Percentiles rank a stretch among this genome's conserved stretches.
These are phyloP conservation scores for Colossoma macropomum DNA, from an alignment of 2,113 vertebrate genomes.

Conservation along the genomic window DNA sequence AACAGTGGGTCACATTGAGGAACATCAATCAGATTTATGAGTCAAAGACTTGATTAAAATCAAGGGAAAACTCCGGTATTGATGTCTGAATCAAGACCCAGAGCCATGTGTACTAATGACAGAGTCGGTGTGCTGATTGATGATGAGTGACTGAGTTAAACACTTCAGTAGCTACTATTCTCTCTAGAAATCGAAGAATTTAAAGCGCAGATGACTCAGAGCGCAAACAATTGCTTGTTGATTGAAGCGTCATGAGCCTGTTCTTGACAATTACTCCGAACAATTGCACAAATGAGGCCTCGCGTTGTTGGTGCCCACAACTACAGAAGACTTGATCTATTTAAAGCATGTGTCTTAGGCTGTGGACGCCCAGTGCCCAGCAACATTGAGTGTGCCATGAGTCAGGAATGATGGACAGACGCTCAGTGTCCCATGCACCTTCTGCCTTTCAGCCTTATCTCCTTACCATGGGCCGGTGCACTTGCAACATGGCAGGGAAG, in stretches of 20 bases:
- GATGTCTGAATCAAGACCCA: conserved; percentile 8
- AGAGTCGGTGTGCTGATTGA: conserved; percentile 19
- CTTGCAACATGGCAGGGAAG: background rate
- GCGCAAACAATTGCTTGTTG: conserved; percentile 21
- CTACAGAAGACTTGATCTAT: conserved; percentile 35
- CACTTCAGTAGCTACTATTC: background rate
- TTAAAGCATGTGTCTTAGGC: conserved; percentile 32
- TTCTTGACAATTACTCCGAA: conserved; percentile 26
- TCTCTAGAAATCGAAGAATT: conserved; percentile 3
- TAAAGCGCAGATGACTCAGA: conserved; percentile 1
- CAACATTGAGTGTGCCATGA: conserved; percentile 2
- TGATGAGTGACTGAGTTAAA: conserved; percentile 18
- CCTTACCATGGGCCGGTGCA: conserved; percentile 8
- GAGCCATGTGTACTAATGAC: conserved; percentile 9
- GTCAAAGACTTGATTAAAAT: conserved; percentile 15
- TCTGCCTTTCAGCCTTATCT: conserved; percentile 18
- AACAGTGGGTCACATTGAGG: conserved; percentile 16
- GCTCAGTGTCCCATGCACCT: conserved; percentile 10
- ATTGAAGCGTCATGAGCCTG: conserved; percentile 19
- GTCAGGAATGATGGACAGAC: conserved; percentile 29
- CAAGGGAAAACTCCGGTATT: conserved; percentile 11
- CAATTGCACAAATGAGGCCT: conserved; percentile 9
- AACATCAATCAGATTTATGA: conserved; percentile 3
- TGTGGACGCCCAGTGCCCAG: conserved; percentile 22
- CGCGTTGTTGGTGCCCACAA: conserved; percentile 27